phyloP scores from a whole-genome alignment of 2,113 vertebrate genomes.

The Rhynchopsitta pachyrhyncha region DNA sequence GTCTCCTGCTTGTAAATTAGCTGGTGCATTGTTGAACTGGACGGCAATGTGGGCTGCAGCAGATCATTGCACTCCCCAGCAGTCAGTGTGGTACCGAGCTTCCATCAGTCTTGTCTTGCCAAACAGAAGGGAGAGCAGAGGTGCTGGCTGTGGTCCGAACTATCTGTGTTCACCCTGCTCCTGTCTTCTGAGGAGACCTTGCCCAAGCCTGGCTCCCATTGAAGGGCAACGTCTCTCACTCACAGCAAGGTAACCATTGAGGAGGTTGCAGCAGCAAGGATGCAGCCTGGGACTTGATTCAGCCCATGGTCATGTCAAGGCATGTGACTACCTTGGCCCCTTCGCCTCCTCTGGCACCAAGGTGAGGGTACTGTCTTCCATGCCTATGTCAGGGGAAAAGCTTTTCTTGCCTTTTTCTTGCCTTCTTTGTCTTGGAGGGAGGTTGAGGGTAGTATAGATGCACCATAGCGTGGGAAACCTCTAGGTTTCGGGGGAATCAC shows the following conservation, averaged over 20 bases:
- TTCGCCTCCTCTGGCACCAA: background rate
- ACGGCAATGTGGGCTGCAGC: background rate
- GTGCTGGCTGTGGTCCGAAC: background rate
- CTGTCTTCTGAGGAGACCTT: background rate
- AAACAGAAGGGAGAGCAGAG: background rate
- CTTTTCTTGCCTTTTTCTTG: background rate
- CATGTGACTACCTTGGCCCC: background rate
- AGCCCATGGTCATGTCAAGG: accelerated
- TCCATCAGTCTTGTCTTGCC: background rate
- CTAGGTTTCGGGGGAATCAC: background rate
- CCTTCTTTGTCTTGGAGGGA: background rate
- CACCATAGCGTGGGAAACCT: background rate
- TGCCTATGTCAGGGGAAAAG: background rate
- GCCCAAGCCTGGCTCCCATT: background rate
- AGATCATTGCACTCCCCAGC: background rate
- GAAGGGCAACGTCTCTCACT: background rate
- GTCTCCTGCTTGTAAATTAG: background rate
- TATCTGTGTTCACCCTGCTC: background rate
- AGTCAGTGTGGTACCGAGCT: background rate
- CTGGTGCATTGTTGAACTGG: background rate
- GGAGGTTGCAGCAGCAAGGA: background rate
- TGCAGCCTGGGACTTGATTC: background rate
- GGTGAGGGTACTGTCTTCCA: background rate
- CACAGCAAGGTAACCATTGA: accelerated
- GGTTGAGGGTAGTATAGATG: background rate